phyloP scores from a whole-genome alignment of 2,113 vertebrate genomes.

The Halcyon senegalensis region DNA sequence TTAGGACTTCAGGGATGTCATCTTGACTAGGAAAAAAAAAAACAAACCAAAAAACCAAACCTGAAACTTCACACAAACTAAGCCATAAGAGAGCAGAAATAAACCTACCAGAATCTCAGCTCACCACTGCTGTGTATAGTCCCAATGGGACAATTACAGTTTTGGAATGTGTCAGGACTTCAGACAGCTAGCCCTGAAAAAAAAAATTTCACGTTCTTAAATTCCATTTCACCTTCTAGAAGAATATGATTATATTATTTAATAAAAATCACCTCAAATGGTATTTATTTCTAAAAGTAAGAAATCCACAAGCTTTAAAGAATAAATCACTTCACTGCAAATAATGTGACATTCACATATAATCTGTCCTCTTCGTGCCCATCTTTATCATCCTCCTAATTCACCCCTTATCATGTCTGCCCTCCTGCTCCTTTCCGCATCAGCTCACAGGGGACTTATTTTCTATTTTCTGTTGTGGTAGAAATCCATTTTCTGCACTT shows the following conservation, averaged over 20 bases:
- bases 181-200: neutral
- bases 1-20: neutral
- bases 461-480: neutral
- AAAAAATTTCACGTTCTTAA: neutral
- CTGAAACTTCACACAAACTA: neutral
- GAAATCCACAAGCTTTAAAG: neutral
- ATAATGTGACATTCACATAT: neutral
- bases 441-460: neutral
- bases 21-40: neutral
- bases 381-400: neutral
- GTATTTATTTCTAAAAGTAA: neutral
- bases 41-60: neutral
- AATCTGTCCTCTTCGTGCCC: neutral
- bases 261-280: neutral
- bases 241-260: neutral
- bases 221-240: neutral
- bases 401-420: fast-evolving
- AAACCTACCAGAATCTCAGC: neutral
- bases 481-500: neutral
- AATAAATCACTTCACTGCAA: neutral
- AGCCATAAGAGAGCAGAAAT: neutral
- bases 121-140: neutral
- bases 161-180: neutral
- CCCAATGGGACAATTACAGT: neutral
- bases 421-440: neutral